Evolutionary conservation across 2,888 invertebrate genomes (phyloP), one percentile per base, ranked within the genome.

Genomic region (Seladonia tumulorum): DNA sequence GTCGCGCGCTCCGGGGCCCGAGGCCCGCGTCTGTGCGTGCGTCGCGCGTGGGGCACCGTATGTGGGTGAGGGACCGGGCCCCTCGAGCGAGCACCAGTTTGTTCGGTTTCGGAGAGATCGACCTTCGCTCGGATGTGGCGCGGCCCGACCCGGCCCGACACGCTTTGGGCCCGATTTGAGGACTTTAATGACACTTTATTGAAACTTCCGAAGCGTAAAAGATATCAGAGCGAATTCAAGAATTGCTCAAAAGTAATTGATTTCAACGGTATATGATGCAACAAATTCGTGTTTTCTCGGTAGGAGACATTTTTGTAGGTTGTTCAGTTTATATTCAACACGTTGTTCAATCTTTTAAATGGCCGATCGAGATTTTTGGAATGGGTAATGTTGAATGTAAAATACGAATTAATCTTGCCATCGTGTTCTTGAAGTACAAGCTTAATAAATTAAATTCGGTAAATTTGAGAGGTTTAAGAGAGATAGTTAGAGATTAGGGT

Each of bases 11-110:
- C 29, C 25, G 16, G 18, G 39, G 16, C 53, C 53, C n/a, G 53
- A 10, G 45, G 25, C 45, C 47, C 25, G 57, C 71, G 77, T 70
- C 75, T 39, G 74, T 79, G 84, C 74, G 77, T 77, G 80, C 76
- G 73, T 60, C 60, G 80, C 35, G 29, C 66, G 66, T 29, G 66
- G 77, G 66, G 72, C 76, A 53, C 53, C 76, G 45, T 87, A 82
- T 72, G 87, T 86, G 87, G 87, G 82, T 87, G 88, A 85, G 84
- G 81, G 22, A 8, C 72, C 49, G 57, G 76, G 82, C n/a, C 76
- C 81, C 35, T 71, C 81, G 53, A 71, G 76, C 72, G 53, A 79
- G 35, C 72, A 71, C 74, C 57, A 70, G 22, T 82, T 68, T 53
- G n/a, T 80, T 71, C 70, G 63, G 66, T 7, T 63, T 25, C 68